phyloP scores from a whole-genome alignment of 2,888 invertebrate species.

The Ormyrus nitidulus region DNA sequence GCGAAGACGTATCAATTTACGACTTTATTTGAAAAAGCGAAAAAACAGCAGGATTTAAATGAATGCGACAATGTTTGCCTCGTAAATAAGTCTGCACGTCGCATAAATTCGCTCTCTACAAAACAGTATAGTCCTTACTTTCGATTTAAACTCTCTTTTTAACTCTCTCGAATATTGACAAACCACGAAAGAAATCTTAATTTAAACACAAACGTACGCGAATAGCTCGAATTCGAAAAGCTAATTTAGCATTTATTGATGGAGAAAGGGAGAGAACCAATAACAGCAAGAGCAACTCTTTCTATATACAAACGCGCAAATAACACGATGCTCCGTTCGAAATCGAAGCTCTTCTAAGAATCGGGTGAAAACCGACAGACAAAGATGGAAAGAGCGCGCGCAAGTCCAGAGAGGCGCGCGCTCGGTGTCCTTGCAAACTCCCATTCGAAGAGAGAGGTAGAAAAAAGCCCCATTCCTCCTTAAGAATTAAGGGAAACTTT shows the following conservation, averaged over 20 bases:
- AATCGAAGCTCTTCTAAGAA: constrained; percentile 46
- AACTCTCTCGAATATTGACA: background rate
- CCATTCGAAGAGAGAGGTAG: background rate
- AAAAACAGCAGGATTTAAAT: too few species aligned
- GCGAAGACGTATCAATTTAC: background rate
- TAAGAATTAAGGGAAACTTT: constrained; percentile 15
- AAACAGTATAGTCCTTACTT: background rate
- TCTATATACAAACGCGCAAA: constrained; percentile 9
- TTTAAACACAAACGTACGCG: constrained; percentile 25
- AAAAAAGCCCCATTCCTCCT: background rate
- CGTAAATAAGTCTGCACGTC: background rate
- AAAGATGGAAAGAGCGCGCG: constrained; percentile 27
- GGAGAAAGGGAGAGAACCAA: too few species aligned
- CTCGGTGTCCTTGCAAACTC: constrained; percentile 1
- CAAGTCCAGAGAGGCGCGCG: constrained; percentile 13
- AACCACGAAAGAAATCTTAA: constrained; percentile 36
- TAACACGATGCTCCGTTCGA: background rate
- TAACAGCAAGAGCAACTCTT: too few species aligned
- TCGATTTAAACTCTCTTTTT: constrained; percentile 18
- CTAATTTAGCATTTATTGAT: constrained; percentile 35
- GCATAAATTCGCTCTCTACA: constrained; percentile 14
- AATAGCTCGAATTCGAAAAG: constrained; percentile 19
- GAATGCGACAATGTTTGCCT: constrained; percentile 6
- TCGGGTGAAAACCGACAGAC: constrained; percentile 47
- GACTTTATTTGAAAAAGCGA: constrained; percentile 11